phyloP scores from a whole-genome alignment of 2,113 vertebrate species.

The Tachysurus vachellii region DNA sequence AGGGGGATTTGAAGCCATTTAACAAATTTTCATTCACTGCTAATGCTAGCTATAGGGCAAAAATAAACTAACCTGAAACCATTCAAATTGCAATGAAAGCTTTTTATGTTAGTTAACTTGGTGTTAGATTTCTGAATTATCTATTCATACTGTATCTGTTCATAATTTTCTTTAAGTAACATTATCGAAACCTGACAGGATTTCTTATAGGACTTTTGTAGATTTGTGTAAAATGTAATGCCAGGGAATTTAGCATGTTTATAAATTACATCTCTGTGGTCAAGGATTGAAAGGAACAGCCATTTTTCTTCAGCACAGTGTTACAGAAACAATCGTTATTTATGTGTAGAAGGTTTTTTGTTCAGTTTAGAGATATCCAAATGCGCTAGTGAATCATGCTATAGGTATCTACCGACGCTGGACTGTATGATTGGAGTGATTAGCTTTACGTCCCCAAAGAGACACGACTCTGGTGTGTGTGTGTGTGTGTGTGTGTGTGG shows the following conservation, averaged over 20 bases:
- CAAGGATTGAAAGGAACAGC: neutral
- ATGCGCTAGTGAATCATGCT: neutral
- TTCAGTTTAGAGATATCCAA: neutral
- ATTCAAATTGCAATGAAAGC: too few species aligned
- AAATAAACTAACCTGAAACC: too few species aligned
- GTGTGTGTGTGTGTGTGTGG: slow-evolving; percentile 35
- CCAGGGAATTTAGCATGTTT: neutral
- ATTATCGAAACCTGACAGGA: neutral
- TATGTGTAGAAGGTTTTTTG: neutral
- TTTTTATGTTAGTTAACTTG: neutral
- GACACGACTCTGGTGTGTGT: slow-evolving; percentile 25
- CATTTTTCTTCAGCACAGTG: neutral
- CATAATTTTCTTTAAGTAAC: neutral
- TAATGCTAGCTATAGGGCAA: neutral
- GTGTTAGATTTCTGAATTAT: neutral
- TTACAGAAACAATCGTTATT: neutral
- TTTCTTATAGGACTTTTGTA: neutral
- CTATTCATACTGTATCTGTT: neutral
- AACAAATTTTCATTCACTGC: neutral
- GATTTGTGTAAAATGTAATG: neutral
- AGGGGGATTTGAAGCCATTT: neutral
- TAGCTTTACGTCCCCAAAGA: neutral
- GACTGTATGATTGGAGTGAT: slow-evolving; percentile 14
- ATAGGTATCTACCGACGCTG: neutral
- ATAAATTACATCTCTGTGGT: neutral